Conservation (phyloP, 2,797 vertebrate species). For the Lagorchestes hirsutus region DNA sequence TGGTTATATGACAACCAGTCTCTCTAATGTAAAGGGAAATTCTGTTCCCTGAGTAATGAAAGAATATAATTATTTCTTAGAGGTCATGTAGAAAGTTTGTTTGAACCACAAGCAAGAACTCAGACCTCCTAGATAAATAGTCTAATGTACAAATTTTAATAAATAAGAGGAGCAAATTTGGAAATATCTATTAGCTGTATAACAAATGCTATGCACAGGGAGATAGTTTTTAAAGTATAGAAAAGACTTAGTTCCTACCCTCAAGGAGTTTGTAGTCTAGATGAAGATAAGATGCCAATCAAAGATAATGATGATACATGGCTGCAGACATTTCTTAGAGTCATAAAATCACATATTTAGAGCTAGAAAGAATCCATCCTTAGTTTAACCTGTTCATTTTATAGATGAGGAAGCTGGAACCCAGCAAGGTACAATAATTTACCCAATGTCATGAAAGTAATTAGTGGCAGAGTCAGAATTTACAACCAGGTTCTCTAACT, state of each 20-base stretch:
- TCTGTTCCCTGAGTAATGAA: background rate
- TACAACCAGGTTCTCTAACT: background rate
- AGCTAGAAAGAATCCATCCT: background rate
- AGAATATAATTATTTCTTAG: background rate
- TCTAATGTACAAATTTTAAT: background rate
- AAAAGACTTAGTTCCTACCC: background rate
- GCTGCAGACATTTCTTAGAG: background rate
- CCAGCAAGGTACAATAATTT: background rate
- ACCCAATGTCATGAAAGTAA: background rate
- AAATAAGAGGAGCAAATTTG: background rate
- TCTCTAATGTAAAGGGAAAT: background rate
- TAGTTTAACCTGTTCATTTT: background rate
- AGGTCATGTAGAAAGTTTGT: background rate
- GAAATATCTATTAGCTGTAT: background rate
- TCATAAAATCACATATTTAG: background rate
- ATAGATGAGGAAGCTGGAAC: constrained; percentile 8
- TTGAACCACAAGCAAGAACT: background rate
- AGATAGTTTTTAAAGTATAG: background rate
- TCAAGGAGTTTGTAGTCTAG: background rate
- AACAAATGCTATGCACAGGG: background rate
- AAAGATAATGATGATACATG: background rate
- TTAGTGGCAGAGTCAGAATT: background rate
- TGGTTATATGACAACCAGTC: background rate
- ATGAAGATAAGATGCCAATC: background rate
- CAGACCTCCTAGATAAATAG: background rate